Evolutionary conservation across 1,140 invertebrate genomes (phyloP).

Genomic region (Leguminivora glycinivorella): DNA sequence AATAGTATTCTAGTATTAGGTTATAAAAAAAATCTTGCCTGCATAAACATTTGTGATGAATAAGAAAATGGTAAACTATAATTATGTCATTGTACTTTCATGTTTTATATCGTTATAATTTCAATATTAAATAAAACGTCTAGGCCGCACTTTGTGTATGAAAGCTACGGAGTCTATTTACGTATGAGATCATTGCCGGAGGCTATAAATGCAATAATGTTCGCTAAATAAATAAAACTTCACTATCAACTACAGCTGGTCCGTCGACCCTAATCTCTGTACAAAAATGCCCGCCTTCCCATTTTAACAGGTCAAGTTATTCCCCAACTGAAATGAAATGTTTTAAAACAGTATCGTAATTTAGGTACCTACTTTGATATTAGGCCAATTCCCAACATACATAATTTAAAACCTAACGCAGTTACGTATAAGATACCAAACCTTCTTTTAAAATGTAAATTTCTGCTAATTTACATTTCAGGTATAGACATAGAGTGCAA

Average conservation of each 20-base stretch:
- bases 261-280: conserved; percentile 30
- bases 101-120: neutral
- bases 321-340: neutral
- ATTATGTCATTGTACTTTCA: neutral
- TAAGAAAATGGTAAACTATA: neutral
- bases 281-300: conserved; percentile 37
- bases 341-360: neutral
- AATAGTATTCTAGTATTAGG: neutral
- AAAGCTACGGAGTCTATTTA: conserved; percentile 17
- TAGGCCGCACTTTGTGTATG: neutral
- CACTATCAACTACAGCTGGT: conserved; percentile 1
- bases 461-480: no score
- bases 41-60: neutral
- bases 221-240: conserved; percentile 26
- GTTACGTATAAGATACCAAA: no score
- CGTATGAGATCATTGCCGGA: conserved; percentile 43
- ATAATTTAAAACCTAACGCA: no score
- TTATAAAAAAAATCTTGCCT: neutral
- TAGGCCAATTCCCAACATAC: no score
- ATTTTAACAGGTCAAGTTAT: neutral
- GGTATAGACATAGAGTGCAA: no score
- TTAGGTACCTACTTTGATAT: neutral
- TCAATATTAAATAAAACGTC: neutral
- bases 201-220: conserved; percentile 33
- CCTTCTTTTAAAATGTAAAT: no score